These are phyloP conservation scores for Apamea sordens DNA, from an alignment of 2,888 invertebrate genomes.

Conservation along the genomic window DNA sequence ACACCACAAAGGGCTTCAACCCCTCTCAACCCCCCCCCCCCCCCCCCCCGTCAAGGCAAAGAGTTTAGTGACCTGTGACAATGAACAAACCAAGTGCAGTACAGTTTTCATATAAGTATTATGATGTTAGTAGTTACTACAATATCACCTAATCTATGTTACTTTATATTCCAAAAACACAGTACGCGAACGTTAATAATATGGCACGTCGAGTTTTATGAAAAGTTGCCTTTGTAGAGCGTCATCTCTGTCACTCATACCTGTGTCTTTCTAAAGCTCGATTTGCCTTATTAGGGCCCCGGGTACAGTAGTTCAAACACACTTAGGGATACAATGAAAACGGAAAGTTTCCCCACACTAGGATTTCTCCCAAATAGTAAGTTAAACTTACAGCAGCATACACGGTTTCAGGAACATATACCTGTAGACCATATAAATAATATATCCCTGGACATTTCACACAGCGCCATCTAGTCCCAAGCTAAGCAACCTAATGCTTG, in stretches of 20 bases:
- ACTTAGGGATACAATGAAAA: constrained; percentile 9
- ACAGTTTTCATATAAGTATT: background rate
- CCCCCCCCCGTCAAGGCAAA: background rate
- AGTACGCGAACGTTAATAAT: background rate
- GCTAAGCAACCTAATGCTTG: too few relatives aligned
- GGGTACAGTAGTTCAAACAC: background rate
- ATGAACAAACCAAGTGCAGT: background rate
- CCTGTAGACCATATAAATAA: constrained; percentile 42
- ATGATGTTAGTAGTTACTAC: constrained; percentile 14
- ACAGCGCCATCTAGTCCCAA: too few relatives aligned
- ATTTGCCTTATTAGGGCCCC: background rate
- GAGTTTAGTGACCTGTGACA: background rate
- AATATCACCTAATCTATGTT: background rate
- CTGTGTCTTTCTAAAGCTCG: background rate
- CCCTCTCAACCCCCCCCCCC: too few relatives aligned
- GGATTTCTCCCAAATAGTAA: constrained; percentile 22
- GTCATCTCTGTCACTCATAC: background rate
- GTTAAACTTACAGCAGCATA: constrained; percentile 34
- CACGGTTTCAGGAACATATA: constrained; percentile 42
- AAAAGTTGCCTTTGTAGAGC: background rate
- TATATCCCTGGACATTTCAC: too few relatives aligned
- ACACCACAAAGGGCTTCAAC: background rate
- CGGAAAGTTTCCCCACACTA: background rate
- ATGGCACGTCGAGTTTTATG: background rate
- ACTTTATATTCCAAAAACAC: background rate